Evolutionary conservation across 2,113 vertebrate genomes (phyloP).

Genomic region (Notarius lentiginosus): DNA sequence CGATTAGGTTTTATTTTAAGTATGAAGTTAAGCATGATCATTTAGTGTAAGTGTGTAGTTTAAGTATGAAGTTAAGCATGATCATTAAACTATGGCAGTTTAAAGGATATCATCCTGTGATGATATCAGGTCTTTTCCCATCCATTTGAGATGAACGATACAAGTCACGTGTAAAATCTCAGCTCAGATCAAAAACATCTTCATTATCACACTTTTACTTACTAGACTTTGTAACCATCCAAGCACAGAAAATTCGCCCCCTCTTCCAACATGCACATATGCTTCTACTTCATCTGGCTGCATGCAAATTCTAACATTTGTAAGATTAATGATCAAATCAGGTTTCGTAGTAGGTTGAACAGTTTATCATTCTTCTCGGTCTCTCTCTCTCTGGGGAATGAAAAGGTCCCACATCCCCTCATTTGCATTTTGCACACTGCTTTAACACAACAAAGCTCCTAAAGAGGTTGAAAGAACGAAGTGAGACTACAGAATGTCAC

Average conservation of each 20-base stretch:
- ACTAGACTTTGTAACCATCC: neutral
- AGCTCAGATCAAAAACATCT: neutral
- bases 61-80: neutral
- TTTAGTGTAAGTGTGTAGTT: neutral
- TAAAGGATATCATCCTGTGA: neutral
- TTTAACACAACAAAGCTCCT: slow-evolving; percentile 31
- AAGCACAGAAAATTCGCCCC: neutral
- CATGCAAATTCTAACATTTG: slow-evolving; percentile 26
- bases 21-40: neutral
- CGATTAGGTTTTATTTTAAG: neutral
- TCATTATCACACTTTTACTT: neutral
- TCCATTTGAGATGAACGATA: neutral
- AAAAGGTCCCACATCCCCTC: slow-evolving; percentile 24
- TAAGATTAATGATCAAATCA: slow-evolving; percentile 19
- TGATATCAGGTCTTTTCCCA: neutral
- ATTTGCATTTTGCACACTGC: slow-evolving; percentile 44
- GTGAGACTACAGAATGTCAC: neutral
- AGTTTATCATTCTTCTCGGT: slow-evolving; percentile 5
- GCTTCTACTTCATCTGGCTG: neutral
- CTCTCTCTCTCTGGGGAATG: slow-evolving; percentile 20
- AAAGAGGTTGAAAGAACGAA: slow-evolving; percentile 26
- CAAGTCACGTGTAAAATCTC: neutral
- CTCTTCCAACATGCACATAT: neutral
- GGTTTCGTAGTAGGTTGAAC: neutral
- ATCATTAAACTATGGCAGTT: neutral